A percentile compares a stretch with the other conserved stretches of the same genome.
These are phyloP conservation scores for Mycetomoellerius zeteki DNA, from an alignment of 1,140 invertebrate species.

Conservation along the genomic window DNA sequence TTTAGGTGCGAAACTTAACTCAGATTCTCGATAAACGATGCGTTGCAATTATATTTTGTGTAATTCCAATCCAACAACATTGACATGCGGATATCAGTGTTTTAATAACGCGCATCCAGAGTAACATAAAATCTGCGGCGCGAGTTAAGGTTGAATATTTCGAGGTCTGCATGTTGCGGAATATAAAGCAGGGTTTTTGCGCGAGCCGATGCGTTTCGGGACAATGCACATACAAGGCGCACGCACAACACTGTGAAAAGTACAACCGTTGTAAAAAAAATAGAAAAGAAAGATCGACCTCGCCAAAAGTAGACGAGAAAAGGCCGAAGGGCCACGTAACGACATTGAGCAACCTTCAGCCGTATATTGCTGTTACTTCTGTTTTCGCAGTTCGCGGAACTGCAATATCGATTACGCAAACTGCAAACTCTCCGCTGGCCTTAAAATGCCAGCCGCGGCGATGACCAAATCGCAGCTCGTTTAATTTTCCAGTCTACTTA, in stretches of 20 bases:
- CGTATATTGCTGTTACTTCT: constrained; percentile 33
- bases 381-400: constrained; percentile 38
- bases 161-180: background rate
- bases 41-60: background rate
- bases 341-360: constrained; percentile 66
- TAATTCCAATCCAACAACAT: background rate
- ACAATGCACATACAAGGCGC: constrained; percentile 2
- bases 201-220: background rate
- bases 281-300: background rate
- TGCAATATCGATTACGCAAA: constrained; percentile 57
- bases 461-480: constrained; percentile 38
- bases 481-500: constrained; percentile 65
- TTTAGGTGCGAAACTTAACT: constrained; percentile 30
- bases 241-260: background rate
- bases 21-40: constrained; percentile 6
- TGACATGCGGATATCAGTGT: background rate
- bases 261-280: background rate
- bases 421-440: constrained; percentile 29
- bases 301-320: constrained; percentile 9
- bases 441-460: constrained; percentile 39
- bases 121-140: background rate
- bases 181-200: background rate
- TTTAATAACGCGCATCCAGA: constrained; percentile 11
- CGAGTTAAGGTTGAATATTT: background rate
- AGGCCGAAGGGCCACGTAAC: constrained; percentile 53